These are phyloP conservation scores for Rhincodon typus DNA, from an alignment of 2,797 vertebrate species.

Conservation along the genomic window DNA sequence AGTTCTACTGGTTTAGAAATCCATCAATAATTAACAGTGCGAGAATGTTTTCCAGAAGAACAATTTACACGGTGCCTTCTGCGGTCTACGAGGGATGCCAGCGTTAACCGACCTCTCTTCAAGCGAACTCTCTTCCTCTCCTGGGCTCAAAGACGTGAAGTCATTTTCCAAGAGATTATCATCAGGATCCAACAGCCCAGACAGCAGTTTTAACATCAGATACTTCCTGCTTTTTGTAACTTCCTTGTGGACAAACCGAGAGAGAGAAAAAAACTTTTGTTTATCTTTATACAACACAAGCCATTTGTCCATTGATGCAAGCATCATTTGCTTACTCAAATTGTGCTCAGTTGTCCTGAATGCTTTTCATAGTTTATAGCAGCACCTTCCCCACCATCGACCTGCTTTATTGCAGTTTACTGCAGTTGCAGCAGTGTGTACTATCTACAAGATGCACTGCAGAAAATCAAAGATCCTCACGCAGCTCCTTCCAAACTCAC, in stretches of 20 bases:
- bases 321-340: not conserved
- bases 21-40: slow-evolving; percentile 48
- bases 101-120: slow-evolving; percentile 41
- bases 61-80: slow-evolving; percentile 51
- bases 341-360: not conserved
- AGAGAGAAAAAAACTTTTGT: not conserved
- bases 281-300: not conserved
- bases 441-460: too few species aligned
- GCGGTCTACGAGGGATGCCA: slow-evolving; percentile 41
- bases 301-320: not conserved
- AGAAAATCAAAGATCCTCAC: too few species aligned
- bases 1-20: not conserved
- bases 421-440: too few species aligned
- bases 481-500: too few species aligned
- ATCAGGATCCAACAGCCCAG: slow-evolving; percentile 45
- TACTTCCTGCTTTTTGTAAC: slow-evolving; percentile 44
- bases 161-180: slow-evolving; percentile 43
- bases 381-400: too few species aligned
- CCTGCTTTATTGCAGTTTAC: not conserved
- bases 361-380: not conserved
- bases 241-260: slow-evolving; percentile 44
- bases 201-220: slow-evolving; percentile 48
- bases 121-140: slow-evolving; percentile 39
- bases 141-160: slow-evolving; percentile 34
- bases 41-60: slow-evolving; percentile 69